These are phyloP conservation scores for Herminia tarsipennalis DNA, from an alignment of 2,888 invertebrate genomes.

Conservation along the genomic window DNA sequence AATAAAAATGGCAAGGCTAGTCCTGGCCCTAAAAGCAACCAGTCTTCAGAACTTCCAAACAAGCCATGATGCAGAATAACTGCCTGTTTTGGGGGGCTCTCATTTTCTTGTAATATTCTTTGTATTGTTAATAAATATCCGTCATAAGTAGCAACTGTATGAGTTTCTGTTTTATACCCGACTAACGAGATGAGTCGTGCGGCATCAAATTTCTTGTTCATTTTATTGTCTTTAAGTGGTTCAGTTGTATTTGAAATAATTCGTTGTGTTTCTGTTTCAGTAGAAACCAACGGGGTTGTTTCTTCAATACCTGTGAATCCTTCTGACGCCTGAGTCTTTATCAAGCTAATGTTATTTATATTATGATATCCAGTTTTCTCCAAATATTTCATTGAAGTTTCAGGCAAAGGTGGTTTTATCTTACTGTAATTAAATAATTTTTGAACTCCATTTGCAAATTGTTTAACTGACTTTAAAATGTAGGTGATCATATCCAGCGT, in stretches of 20 bases:
- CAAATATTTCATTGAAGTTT: too few species aligned
- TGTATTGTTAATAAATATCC: conserved; percentile 55
- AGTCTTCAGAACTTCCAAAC: conserved; percentile 59
- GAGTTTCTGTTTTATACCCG: conserved; percentile 47
- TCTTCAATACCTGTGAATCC: too few species aligned
- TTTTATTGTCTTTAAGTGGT: not conserved
- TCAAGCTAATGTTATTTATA: too few species aligned
- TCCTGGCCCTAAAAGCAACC: conserved; percentile 55
- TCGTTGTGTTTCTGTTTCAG: not conserved
- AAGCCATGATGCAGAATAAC: conserved; percentile 58
- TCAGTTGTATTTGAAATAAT: not conserved
- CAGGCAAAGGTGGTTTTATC: too few species aligned
- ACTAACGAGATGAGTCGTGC: conserved; percentile 3
- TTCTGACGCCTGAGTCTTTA: too few species aligned
- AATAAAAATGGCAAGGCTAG: conserved; percentile 62
- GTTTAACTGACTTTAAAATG: too few species aligned
- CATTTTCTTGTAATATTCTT: conserved; percentile 37
- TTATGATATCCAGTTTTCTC: too few species aligned
- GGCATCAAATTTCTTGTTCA: not conserved
- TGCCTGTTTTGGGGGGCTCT: conserved; percentile 16
- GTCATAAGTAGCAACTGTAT: conserved; percentile 52
- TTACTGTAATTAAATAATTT: too few species aligned
- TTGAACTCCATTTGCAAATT: too few species aligned
- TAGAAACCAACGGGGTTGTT: too few species aligned
- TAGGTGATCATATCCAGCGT: too few species aligned